Evolutionary conservation across 2,888 invertebrate genomes (phyloP), one percentile per base, ranked within the genome.

Genomic region (Autographa pulchrina): DNA sequence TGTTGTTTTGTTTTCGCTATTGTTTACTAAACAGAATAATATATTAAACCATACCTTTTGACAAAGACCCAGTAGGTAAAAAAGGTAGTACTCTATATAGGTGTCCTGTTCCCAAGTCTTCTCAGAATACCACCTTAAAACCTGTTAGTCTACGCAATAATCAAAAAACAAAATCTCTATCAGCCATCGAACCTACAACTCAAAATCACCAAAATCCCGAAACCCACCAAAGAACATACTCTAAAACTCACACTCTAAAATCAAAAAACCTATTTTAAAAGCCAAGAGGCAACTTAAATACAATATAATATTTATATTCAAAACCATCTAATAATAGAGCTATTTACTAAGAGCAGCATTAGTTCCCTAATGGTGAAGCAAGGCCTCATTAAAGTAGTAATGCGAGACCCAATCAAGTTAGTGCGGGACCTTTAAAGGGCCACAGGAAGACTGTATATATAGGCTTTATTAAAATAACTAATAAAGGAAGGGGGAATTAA

Each of bases 301-400:
- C n/a, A n/a, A n/a, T n/a, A n/a, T n/a, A n/a, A 48, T 48, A 48
- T n/a, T 52, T 66, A 31, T 25, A 58, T 35, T 68, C 56, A 58
- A 56, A 77, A 61, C 52, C 16, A 0, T 9, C 52, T 38, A 31
- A 48, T 20, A 20, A 60, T 52, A 52, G 52, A 66, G 78, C 60
- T 65, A 13, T 67, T 13, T 25, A 66, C 61, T 66, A n/a, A 35
- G 1, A 11, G 16, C 54, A 54, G 9, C 6, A 14, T 32, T 41
- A 43, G 35, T 72, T 0, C 63, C n/a, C 63, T 74, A 69, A 69
- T 66, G 43, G 31, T 20, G 18, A 11, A 38, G 11, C 64, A 38
- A 43, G 38, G 41, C 14, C 20, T 74, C 65, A 65, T 78, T 78
- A 81, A 41, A 7, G 3, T 18, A n/a, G 72, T 66, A 78, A 81